These are phyloP conservation scores for Amaurobius ferox DNA, from an alignment of 2,888 invertebrate species.

Conservation along the genomic window DNA sequence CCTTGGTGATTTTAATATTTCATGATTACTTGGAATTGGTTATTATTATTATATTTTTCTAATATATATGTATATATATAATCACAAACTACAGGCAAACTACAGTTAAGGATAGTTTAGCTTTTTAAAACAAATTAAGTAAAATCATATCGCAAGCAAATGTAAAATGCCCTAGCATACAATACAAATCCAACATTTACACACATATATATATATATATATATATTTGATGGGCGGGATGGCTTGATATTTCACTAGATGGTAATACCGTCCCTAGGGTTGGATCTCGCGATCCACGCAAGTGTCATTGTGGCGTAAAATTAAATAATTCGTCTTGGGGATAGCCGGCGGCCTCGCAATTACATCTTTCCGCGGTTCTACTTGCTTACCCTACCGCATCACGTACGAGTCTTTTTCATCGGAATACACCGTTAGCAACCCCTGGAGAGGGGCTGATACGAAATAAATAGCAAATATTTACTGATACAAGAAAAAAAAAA, in stretches of 20 bases:
- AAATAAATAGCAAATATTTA: constrained; percentile 2
- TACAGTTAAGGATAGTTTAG: no score
- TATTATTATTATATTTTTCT: no score
- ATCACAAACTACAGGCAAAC: no score
- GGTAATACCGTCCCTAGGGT: constrained; percentile 43
- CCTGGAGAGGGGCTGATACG: neutral
- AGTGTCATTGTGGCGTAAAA: constrained; percentile 70
- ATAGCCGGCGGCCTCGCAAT: constrained; percentile 56
- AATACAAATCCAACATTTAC: no score
- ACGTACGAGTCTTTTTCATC: constrained; percentile 63
- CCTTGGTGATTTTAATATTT: no score
- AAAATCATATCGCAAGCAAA: no score
- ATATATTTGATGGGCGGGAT: no score
- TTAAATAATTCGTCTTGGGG: constrained; percentile 68
- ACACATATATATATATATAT: no score
- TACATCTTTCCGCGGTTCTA: constrained; percentile 54
- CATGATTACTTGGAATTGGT: no score
- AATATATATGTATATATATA: no score
- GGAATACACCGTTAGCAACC: constrained; percentile 17
- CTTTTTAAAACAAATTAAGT: no score
- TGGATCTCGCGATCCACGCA: constrained; percentile 36
- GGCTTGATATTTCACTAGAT: constrained; percentile 32
- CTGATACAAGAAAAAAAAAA: constrained; percentile 1
- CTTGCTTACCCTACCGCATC: constrained; percentile 55
- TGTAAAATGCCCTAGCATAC: no score